These are phyloP conservation scores for Ligdia adustata DNA, from an alignment of 2,888 invertebrate species.

Conservation along the genomic window DNA sequence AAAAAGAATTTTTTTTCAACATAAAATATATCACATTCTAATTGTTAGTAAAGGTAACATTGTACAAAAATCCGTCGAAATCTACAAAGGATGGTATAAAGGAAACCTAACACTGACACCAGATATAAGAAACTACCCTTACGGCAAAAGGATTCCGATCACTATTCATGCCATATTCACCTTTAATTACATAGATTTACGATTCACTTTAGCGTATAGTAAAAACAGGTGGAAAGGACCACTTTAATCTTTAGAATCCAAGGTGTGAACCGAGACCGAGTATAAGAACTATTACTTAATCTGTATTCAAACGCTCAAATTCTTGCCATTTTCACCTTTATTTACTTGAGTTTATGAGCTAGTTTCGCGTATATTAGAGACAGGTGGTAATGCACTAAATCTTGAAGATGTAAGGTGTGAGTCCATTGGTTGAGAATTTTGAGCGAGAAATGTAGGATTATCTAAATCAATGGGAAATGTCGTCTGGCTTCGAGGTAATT, in stretches of 20 bases:
- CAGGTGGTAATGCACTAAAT: too few species aligned
- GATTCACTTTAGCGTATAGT: conserved; percentile 2
- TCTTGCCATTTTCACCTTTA: background rate
- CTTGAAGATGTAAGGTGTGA: background rate
- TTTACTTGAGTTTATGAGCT: background rate
- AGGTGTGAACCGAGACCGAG: conserved; percentile 8
- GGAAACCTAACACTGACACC: conserved; percentile 28
- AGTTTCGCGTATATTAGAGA: background rate
- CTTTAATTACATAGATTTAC: background rate
- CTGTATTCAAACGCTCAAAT: background rate
- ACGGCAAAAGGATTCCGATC: background rate
- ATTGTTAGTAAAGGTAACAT: conserved; percentile 4
- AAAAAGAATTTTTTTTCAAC: too few species aligned
- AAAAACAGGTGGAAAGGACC: conserved; percentile 16
- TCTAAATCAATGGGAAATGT: conserved; percentile 25
- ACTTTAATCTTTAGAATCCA: conserved; percentile 26
- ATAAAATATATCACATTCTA: conserved; percentile 2
- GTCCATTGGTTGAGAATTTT: background rate
- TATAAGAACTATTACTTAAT: background rate
- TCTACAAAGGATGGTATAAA: conserved; percentile 19
- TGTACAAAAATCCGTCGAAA: conserved; percentile 25
- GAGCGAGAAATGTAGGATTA: conserved; percentile 15
- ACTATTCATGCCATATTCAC: conserved; percentile 3
- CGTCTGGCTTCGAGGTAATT: conserved; percentile 27
- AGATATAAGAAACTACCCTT: conserved; percentile 15